Evolutionary conservation across 2,888 invertebrate species (phyloP).

Genomic region (Chironomus riparius): DNA sequence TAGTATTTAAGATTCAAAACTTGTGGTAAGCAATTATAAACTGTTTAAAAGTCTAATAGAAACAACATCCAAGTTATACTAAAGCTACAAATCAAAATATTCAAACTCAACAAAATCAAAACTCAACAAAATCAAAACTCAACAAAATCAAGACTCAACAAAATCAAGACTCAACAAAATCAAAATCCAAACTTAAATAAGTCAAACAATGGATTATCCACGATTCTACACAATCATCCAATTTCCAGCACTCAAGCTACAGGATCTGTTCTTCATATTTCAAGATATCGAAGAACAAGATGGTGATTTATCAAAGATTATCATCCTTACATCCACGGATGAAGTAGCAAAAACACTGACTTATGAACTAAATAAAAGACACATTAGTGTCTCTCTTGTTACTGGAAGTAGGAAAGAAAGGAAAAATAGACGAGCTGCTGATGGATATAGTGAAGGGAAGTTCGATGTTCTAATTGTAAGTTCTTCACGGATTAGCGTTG

Average conservation of each 20-base stretch:
- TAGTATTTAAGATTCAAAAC: too few relatives aligned
- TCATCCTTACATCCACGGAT: neutral
- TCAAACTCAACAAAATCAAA: too few relatives aligned
- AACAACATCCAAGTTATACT: too few relatives aligned
- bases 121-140: too few relatives aligned
- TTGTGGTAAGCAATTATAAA: too few relatives aligned
- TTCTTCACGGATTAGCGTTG: neutral
- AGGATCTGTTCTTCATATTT: neutral
- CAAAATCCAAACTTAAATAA: too few relatives aligned
- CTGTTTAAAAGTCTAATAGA: too few relatives aligned
- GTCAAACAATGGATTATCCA: neutral
- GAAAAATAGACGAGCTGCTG: neutral
- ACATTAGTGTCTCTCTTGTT: neutral
- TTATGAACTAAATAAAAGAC: neutral
- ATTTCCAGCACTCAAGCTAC: neutral
- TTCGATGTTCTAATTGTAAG: neutral
- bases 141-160: too few relatives aligned
- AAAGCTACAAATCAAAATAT: too few relatives aligned
- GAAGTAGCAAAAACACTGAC: neutral
- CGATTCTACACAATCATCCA: neutral
- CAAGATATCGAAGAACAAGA: too few relatives aligned
- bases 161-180: too few relatives aligned
- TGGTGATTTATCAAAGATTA: neutral
- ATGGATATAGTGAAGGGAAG: neutral
- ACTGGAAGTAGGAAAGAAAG: neutral